phyloP scores from a whole-genome alignment of 2,888 invertebrate species.

The Gymnocheta viridis region DNA sequence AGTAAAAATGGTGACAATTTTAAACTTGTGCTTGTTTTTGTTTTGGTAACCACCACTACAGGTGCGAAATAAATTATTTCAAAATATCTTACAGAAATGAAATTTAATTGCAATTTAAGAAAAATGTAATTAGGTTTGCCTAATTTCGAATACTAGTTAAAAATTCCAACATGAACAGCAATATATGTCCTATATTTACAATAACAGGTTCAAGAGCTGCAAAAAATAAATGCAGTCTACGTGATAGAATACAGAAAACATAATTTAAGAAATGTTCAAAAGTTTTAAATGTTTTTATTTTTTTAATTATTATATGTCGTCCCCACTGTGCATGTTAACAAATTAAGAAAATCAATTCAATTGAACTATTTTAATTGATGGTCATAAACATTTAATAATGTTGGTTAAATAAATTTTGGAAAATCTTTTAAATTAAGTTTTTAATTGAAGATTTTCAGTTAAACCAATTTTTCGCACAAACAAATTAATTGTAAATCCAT shows the following conservation, averaged over 20 bases:
- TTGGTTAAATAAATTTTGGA: background rate
- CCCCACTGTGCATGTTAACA: background rate
- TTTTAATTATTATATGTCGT: background rate
- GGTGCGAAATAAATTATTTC: conserved; percentile 55
- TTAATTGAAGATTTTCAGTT: background rate
- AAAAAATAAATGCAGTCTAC: background rate
- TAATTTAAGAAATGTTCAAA: too few species aligned
- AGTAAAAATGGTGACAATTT: conserved; percentile 33
- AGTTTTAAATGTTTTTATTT: background rate
- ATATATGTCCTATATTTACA: background rate
- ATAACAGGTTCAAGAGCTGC: background rate
- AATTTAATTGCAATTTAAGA: conserved; percentile 8
- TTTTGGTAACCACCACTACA: conserved; percentile 43
- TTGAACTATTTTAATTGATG: background rate
- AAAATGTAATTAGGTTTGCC: background rate
- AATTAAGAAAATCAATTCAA: background rate
- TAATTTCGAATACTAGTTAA: background rate
- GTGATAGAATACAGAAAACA: background rate
- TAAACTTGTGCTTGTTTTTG: conserved; percentile 33
- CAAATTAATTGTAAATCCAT: background rate
- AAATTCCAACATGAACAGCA: background rate
- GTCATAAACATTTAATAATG: background rate
- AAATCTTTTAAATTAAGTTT: background rate
- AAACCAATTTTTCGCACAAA: background rate
- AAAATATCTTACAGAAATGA: conserved; percentile 16